Evolutionary conservation across 2,113 vertebrate species (phyloP), one percentile per base, ranked within the genome.

Genomic region (Corvus hawaiiensis): DNA sequence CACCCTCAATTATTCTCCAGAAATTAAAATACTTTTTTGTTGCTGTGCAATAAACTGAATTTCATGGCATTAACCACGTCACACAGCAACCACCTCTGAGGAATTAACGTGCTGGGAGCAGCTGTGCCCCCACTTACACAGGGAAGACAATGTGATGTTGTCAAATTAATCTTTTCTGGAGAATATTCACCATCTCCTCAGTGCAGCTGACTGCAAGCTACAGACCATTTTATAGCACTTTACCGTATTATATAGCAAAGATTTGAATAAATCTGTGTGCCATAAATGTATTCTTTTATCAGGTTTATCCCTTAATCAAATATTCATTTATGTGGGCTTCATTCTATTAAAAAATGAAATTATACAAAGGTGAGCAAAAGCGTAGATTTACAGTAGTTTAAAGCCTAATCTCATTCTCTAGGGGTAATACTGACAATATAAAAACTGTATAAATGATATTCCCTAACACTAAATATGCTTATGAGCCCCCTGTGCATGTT

Each of bases 401-500:
- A 97, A 96, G 96, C 94, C 87, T 96, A 95, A 97, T 96, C 93
- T 96, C 96, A 92, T 94, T 96, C 94, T 97, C 97, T 92, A 84
- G 93, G 84, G 91, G 95, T 91, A 87, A 97, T 97, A 97, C 82
- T 96, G 94, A 97, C 94, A 97, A 96, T 95, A 97, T 97, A 98
- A 98, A 97, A 97, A 97, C 77, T 69, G 93, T 97, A 67, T 96
- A 97, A 98, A 98, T 98, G 89, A 97, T 97, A 98, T 97, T 97
- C 82, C 64, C 88, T 92, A 97, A 96, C 92, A 98, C 89, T 97
- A 97, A 98, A 97, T 97, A 98, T 97, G 93, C 97, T 97, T 97
- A 98, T 93, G 95, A 98, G 94, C 89, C 95, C 96, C 97, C 75
- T 91, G 97, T 97, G 96, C 93, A 93, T 85, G 92, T 97, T 97